These are phyloP conservation scores for Scytalopus superciliaris DNA, from an alignment of 2,113 vertebrate species.

Conservation along the genomic window DNA sequence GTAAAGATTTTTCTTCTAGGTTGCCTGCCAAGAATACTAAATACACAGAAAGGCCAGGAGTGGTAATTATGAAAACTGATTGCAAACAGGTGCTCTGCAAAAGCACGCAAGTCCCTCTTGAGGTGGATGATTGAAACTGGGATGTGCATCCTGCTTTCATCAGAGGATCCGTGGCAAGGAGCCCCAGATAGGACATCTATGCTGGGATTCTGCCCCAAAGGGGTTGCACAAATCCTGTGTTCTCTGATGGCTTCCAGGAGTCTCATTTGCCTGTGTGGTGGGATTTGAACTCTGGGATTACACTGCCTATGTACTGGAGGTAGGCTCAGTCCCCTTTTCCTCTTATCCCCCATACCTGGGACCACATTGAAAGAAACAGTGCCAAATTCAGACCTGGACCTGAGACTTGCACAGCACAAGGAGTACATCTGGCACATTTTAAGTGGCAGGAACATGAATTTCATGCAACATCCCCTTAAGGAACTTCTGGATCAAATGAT, in stretches of 20 bases:
- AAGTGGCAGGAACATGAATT: not conserved
- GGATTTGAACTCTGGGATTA: not conserved
- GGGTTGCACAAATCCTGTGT: not conserved
- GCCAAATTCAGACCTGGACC: not conserved
- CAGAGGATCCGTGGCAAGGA: not conserved
- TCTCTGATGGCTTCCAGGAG: not conserved
- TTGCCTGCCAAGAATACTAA: not conserved
- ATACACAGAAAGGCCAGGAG: not conserved
- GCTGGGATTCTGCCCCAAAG: not conserved
- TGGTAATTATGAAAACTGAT: not conserved
- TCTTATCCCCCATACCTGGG: not conserved
- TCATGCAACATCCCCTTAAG: not conserved
- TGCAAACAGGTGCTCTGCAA: not conserved
- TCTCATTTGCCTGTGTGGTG: not conserved
- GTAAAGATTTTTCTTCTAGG: not conserved
- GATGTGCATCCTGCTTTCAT: not conserved
- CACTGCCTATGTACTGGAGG: not conserved
- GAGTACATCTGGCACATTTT: not conserved
- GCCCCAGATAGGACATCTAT: not conserved
- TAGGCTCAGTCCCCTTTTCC: not conserved
- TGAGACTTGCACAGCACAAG: not conserved
- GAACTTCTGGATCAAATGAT: not conserved
- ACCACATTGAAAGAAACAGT: not conserved
- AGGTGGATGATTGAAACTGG: not conserved
- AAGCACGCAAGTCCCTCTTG: not conserved